Evolutionary conservation across 2,113 vertebrate genomes (phyloP).

Genomic region (Dromaius novaehollandiae): DNA sequence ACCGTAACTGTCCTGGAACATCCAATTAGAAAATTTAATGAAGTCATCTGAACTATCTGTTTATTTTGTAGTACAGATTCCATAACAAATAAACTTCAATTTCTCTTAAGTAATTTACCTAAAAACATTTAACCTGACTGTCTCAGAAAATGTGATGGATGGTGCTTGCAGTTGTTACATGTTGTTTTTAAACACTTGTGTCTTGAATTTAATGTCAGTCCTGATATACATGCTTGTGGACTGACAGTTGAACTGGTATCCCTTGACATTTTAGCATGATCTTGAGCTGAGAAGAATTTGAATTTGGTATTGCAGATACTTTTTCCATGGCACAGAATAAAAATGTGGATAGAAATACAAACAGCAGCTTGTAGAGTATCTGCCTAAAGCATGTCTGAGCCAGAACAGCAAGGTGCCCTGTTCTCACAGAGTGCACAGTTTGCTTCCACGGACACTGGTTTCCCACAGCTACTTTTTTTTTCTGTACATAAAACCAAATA

Average conservation of each 20-base stretch:
- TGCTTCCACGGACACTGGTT: not conserved
- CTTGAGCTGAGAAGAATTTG: not conserved
- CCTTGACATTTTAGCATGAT: not conserved
- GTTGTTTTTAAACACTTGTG: not conserved
- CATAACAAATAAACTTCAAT: not conserved
- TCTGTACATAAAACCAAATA: not conserved
- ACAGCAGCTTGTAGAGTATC: not conserved
- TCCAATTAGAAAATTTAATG: not conserved
- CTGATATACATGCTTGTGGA: not conserved
- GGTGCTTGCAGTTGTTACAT: not conserved
- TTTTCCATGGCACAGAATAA: not conserved
- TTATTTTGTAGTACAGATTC: not conserved
- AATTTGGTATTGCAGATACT: not conserved
- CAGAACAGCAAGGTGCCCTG: not conserved
- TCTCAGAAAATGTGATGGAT: not conserved
- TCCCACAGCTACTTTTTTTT: not conserved
- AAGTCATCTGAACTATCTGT: not conserved
- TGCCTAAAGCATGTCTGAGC: not conserved
- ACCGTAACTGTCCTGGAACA: not conserved
- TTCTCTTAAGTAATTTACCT: not conserved
- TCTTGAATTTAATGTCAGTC: not conserved
- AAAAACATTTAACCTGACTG: not conserved
- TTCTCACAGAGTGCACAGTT: not conserved
- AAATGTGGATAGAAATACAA: not conserved
- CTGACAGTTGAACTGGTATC: not conserved